Percentiles rank a stretch among this genome's conserved stretches.
Evolutionary conservation across 2,888 invertebrate species (phyloP).

Genomic region (Dasysyrphus albostriatus): DNA sequence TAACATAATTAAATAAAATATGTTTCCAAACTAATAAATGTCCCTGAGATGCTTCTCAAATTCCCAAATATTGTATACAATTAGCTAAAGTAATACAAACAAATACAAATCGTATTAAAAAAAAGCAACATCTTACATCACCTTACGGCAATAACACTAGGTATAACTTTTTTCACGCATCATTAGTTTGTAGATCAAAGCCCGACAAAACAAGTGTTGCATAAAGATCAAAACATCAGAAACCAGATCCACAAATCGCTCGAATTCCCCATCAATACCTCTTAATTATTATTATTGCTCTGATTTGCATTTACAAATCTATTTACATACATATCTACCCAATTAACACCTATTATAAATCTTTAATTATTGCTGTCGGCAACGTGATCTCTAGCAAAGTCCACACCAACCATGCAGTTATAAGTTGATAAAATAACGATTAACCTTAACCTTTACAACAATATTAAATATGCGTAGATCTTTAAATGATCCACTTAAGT

Average conservation of each 20-base stretch:
- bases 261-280: slow-evolving; percentile 56
- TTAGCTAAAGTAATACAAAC: background rate
- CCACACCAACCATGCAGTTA: background rate
- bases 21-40: background rate
- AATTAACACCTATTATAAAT: background rate
- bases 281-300: slow-evolving; percentile 42
- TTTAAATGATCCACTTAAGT: slow-evolving; percentile 15
- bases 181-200: slow-evolving; percentile 57
- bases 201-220: slow-evolving; percentile 51
- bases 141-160: background rate
- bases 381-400: slow-evolving; percentile 23
- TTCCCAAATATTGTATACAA: background rate
- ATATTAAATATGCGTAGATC: background rate
- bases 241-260: slow-evolving; percentile 30
- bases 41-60: slow-evolving; percentile 1
- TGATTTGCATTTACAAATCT: slow-evolving; percentile 41
- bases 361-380: background rate
- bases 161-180: slow-evolving; percentile 46
- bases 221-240: slow-evolving; percentile 48
- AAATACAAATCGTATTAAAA: background rate
- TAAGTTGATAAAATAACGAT: slow-evolving; percentile 11
- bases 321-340: slow-evolving; percentile 8
- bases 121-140: slow-evolving; percentile 23
- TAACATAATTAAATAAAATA: background rate
- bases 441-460: slow-evolving; percentile 30